Conservation (phyloP, 1,140 invertebrate species). For the Saccostrea cuccullata region DNA sequence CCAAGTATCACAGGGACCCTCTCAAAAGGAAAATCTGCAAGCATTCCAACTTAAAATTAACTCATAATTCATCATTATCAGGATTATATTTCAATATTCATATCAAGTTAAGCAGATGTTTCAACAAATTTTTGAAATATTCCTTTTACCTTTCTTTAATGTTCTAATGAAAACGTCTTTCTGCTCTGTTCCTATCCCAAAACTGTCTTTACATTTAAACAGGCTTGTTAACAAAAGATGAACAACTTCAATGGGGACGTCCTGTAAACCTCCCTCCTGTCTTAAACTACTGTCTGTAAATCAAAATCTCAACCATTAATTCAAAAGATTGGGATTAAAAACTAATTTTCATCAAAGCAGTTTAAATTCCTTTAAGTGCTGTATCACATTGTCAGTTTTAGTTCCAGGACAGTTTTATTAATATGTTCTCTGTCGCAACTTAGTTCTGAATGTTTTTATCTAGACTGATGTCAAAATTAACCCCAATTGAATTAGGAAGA, state of each 20-base stretch:
- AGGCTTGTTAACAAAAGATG: constrained; percentile 88
- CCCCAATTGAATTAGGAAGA: no score
- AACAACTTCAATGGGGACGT: constrained; percentile 91
- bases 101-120: neutral
- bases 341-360: no score
- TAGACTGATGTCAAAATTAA: no score
- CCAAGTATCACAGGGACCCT: constrained; percentile 92
- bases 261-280: constrained; percentile 89
- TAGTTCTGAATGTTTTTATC: no score
- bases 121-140: neutral
- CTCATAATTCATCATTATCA: neutral
- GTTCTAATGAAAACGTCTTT: constrained; percentile 89
- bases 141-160: constrained; percentile 82
- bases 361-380: no score
- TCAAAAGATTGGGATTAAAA: no score
- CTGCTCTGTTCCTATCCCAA: constrained; percentile 83
- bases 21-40: constrained; percentile 89
- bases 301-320: neutral
- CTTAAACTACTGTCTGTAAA: constrained; percentile 67
- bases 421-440: no score
- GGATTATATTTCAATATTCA: neutral
- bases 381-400: no score
- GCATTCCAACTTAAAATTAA: constrained; percentile 9
- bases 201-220: constrained; percentile 80
- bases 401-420: no score